phyloP scores from a whole-genome alignment of 2,797 vertebrate genomes.

The Oryzias sinensis region DNA sequence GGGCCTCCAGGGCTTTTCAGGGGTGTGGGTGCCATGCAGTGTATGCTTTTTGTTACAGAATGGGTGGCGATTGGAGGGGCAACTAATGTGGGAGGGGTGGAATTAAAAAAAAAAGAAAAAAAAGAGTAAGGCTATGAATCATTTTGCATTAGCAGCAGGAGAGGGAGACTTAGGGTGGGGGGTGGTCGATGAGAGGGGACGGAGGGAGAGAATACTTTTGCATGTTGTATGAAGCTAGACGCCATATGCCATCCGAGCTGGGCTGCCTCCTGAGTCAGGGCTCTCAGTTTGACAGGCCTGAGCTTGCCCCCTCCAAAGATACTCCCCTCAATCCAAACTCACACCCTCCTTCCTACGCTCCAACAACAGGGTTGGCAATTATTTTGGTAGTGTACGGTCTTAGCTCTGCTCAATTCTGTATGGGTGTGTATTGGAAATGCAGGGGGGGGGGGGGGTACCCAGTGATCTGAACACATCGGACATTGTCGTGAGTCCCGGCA shows the following conservation, averaged over 20 bases:
- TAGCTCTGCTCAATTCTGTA: slow-evolving; percentile 42
- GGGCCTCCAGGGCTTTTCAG: slow-evolving; percentile 74
- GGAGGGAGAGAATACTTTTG: slow-evolving; percentile 89
- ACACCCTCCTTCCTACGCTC: slow-evolving; percentile 67
- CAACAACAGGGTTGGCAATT: slow-evolving; percentile 85
- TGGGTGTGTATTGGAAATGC: slow-evolving; percentile 23
- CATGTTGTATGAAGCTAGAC: slow-evolving; percentile 99
- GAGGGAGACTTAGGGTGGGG: slow-evolving; percentile 55
- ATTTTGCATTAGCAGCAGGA: slow-evolving; percentile 89
- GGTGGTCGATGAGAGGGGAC: slow-evolving; percentile 32
- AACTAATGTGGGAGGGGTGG: slow-evolving; percentile 44
- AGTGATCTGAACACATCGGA: slow-evolving; percentile 92
- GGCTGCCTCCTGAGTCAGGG: slow-evolving; percentile 86
- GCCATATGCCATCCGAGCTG: slow-evolving; percentile 97
- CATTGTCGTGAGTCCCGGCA: slow-evolving; percentile 91
- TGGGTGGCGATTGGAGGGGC: slow-evolving; percentile 72
- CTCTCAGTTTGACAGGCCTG: slow-evolving; percentile 86
- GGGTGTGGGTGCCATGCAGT: slow-evolving; percentile 77
- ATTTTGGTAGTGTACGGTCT: slow-evolving; percentile 70
- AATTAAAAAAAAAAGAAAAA: slow-evolving; percentile 54
- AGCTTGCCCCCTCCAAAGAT: slow-evolving; percentile 58
- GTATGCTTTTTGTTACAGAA: slow-evolving; percentile 89
- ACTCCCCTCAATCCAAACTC: slow-evolving; percentile 35
- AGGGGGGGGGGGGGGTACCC: slow-evolving; percentile 69
- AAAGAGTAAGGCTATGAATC: slow-evolving; percentile 97